Base-by-base conservation (phyloP, 1,140 invertebrate species). In the Stegodyphus dumicola region DNA sequence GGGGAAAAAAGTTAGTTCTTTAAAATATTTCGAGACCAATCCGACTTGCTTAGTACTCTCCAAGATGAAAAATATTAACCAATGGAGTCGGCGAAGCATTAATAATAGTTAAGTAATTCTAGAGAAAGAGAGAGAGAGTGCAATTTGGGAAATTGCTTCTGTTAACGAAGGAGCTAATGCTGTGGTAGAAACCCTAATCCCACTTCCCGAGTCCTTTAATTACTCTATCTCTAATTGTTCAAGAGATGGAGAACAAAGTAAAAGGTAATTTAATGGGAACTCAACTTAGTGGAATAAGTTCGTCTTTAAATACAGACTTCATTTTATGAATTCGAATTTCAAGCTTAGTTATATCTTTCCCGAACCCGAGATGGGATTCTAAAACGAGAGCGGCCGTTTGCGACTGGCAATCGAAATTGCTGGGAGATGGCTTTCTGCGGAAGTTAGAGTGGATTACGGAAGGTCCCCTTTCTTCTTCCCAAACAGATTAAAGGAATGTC, bases 111-210 rank as follows among this genome's bases (percentile, higher is more conserved):
- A 70, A 70, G 67, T 48, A 70, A 70, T 70, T 70, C 11, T 3
- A 70, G 67, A 11, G 11, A 70, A 18, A 33, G 18, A 70, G 67
- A 70, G 33, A 33, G 33, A 33, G 33, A 33, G 33, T 33, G n/a
- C 33, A 70, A 17, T 70, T 70, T 70, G 15, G 67, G 13, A 70
- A 70, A 70, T 70, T 70, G 67, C 67, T 11, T n/a, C 67, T 70
- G n/a, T 70, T 70, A 70, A 70, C 15, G 67, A 33, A 10, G 17
- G 18, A 70, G 67, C 18, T 70, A 70, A 70, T 70, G 18, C n/a
- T 70, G 15, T 18, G 67, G 67, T 70, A 0, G n/a, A 18, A 17
- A 17, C 4, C n/a, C 9, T 60, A 60, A 60, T 60, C 56, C 56
- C 9, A 60, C 56, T 11, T 33, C 33, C 56, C 56, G 15, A 60